Evolutionary conservation across 1,140 invertebrate species (phyloP).

Genomic region (Drosophila ambigua): DNA sequence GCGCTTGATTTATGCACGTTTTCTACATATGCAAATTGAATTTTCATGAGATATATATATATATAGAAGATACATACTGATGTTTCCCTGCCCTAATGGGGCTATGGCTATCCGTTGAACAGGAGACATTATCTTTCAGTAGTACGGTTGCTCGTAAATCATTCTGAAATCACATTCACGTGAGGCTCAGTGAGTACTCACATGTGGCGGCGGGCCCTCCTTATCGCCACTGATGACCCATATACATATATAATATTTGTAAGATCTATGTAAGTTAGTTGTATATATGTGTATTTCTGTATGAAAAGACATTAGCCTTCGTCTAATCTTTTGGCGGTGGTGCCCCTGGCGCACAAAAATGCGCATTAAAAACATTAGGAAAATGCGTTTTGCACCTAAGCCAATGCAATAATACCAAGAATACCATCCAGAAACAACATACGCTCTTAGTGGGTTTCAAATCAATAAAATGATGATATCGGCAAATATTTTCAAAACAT

Average conservation of each 20-base stretch:
- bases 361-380: conserved; percentile 46
- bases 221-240: conserved; percentile 38
- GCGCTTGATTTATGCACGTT: conserved; percentile 27
- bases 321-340: conserved; percentile 51
- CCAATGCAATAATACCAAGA: conserved; percentile 31
- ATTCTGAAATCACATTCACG: conserved; percentile 68
- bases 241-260: conserved; percentile 9
- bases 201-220: conserved; percentile 4
- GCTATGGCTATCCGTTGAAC: conserved; percentile 45
- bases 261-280: too few relatives aligned
- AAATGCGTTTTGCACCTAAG: conserved; percentile 59
- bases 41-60: conserved; percentile 12
- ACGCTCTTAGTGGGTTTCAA: too few relatives aligned
- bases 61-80: not conserved
- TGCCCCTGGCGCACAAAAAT: conserved; percentile 39
- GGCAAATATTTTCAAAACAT: conserved; percentile 4
- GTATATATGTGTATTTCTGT: conserved; percentile 12
- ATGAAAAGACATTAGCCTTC: conserved; percentile 51
- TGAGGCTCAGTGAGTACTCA: conserved; percentile 43
- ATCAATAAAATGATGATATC: too few relatives aligned
- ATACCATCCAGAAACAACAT: too few relatives aligned
- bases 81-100: not conserved
- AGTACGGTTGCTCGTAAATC: conserved; percentile 52
- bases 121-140: conserved; percentile 7
- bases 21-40: conserved; percentile 38